phyloP scores from a whole-genome alignment of 2,113 vertebrate genomes.

The Rhinolophus ferrumequinum region DNA sequence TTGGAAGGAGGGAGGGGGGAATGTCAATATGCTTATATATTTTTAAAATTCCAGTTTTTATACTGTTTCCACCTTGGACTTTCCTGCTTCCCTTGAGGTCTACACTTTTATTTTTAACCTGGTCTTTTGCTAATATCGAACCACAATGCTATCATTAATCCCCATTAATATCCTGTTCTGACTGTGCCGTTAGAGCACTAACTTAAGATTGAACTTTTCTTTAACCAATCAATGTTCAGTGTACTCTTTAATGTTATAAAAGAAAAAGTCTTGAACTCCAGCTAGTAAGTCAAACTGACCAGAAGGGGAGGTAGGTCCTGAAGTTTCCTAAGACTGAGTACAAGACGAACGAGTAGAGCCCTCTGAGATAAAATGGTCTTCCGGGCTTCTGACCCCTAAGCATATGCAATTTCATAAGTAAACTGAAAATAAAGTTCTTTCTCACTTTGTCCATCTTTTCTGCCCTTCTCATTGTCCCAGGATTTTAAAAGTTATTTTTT shows the following conservation, averaged over 20 bases:
- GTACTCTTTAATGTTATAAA: slow-evolving; percentile 46
- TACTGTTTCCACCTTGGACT: background rate
- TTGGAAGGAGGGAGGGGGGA: background rate
- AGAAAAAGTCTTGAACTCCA: slow-evolving; percentile 17
- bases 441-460: background rate
- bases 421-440: background rate
- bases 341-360: background rate
- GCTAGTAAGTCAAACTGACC: slow-evolving; percentile 66
- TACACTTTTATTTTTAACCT: slow-evolving; percentile 66
- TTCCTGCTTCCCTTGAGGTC: background rate
- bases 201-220: slow-evolving; percentile 59
- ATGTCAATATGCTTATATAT: background rate
- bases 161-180: slow-evolving; percentile 74
- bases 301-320: background rate
- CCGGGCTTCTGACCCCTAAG: background rate
- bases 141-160: slow-evolving; percentile 72
- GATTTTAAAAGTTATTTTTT: background rate
- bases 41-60: slow-evolving; percentile 45
- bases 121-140: slow-evolving; percentile 66
- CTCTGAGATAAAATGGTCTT: background rate
- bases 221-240: slow-evolving; percentile 55
- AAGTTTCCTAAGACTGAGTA: background rate
- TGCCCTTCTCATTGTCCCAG: background rate
- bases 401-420: background rate
- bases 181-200: slow-evolving; percentile 66